phyloP scores from a whole-genome alignment of 1,140 invertebrate genomes.

The Caenorhabditis inopinata region DNA sequence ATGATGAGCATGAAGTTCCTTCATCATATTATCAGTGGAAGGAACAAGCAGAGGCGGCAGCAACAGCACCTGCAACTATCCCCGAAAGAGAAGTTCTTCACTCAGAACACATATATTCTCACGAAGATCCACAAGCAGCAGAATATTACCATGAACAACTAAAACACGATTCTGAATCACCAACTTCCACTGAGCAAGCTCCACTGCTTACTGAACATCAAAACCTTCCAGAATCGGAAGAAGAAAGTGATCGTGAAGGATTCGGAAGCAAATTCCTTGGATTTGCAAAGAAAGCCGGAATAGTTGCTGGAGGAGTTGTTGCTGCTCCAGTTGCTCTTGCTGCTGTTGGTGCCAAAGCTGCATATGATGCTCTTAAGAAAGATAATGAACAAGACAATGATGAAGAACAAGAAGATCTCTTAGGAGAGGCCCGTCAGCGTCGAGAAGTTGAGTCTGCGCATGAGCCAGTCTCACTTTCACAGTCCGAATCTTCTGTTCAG shows the following conservation, averaged over 20 bases:
- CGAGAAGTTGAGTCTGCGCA: not conserved
- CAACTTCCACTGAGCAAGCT: not conserved
- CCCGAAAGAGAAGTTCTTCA: not conserved
- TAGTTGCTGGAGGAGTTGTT: constrained; percentile 44
- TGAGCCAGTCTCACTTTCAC: not conserved
- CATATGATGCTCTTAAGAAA: constrained; percentile 38
- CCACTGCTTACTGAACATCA: constrained; percentile 9
- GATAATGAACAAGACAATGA: constrained; percentile 9
- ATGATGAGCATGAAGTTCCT: too few species aligned
- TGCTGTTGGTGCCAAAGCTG: constrained; percentile 41
- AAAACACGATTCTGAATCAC: not conserved
- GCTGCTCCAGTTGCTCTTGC: constrained; percentile 43
- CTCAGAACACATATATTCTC: too few species aligned
- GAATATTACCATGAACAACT: not conserved
- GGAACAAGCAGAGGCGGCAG: too few species aligned
- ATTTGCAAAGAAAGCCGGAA: constrained; percentile 42
- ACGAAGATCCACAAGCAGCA: not conserved
- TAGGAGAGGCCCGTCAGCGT: not conserved
- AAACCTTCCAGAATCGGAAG: not conserved
- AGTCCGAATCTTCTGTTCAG: not conserved
- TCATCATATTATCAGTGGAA: too few species aligned
- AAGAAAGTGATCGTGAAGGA: constrained; percentile 34
- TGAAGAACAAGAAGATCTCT: not conserved
- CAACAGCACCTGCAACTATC: too few species aligned
- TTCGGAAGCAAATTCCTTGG: constrained; percentile 31